Evolutionary conservation across 2,113 vertebrate genomes (phyloP), one percentile per base, ranked within the genome.

Genomic region (Xiphorhynchus elegans): DNA sequence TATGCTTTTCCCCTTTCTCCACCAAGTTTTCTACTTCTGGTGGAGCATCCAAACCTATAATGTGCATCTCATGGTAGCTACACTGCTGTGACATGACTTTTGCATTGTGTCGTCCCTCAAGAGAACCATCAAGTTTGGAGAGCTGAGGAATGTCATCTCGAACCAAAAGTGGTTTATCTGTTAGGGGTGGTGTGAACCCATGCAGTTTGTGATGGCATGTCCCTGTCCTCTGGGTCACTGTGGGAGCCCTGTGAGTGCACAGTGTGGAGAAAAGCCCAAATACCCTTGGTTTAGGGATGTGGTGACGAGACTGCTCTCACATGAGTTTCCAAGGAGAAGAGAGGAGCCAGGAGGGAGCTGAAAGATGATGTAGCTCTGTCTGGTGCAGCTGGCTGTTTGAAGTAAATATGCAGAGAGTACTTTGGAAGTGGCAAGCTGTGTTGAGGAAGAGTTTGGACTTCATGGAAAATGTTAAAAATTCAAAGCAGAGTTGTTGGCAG

Each of bases 401-500:
- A 91, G 80, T 80, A 82, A 81, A 64, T 37, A 77, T 28, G 20
- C 42, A 62, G 81, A 66, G 56, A 69, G 47, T 0, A 2, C 64
- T 75, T 90, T 93, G 75, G 63, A 70, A 72, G 46, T 58, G 69
- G 44, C 69, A 79, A 94, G 40, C 49, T 89, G 64, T 52, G 62
- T 49, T 73, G 74, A 76, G 69, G 55, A 69, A 90, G 63, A 76
- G 69, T 69, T 90, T 70, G 73, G 77, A 60, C 47, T 89, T 74
- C 12, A 5, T 26, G 24, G 59, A 70, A 77, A 83, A 40, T 0
- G 0, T 85, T 91, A 91, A 96, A 90, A 89, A 87, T 89, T 84
- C 80, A 59, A 66, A 96, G 85, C 72, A 70, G 69, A 84, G 73
- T 73, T 95, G 37, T 68, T 96, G 95, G 85, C 79, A 88, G 73